Percentiles rank a stretch among this genome's conserved stretches.
Evolutionary conservation across 2,113 vertebrate species (phyloP).

Genomic region (Puma concolor): DNA sequence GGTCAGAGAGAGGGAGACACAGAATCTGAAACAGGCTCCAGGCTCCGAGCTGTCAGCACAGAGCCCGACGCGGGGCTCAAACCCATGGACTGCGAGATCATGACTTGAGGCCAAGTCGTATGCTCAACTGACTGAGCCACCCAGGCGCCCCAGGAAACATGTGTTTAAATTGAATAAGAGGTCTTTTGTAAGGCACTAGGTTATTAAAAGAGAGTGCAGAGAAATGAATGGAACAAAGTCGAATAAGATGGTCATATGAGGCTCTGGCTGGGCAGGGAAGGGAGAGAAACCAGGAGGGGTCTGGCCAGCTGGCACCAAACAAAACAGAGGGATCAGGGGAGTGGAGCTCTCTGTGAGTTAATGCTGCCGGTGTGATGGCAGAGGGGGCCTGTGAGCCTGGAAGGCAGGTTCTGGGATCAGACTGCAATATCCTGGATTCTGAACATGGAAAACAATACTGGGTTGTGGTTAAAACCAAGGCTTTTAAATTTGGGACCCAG

Average conservation of each 20-base stretch:
- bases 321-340: conserved; percentile 33
- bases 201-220: conserved; percentile 30
- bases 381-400: neutral
- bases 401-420: conserved; percentile 38
- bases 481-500: neutral
- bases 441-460: neutral
- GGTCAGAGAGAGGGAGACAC: too few relatives aligned
- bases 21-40: too few relatives aligned
- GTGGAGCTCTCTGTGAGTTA: neutral
- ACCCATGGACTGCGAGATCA: neutral
- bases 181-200: neutral
- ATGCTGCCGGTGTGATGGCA: neutral
- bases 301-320: neutral
- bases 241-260: neutral
- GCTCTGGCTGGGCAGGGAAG: neutral
- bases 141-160: neutral
- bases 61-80: neutral
- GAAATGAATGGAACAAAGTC: neutral
- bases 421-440: neutral
- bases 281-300: neutral
- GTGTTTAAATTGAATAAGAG: conserved; percentile 24
- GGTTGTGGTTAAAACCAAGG: neutral
- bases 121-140: neutral
- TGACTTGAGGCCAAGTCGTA: neutral
- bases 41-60: neutral